Conservation (phyloP, 2,888 invertebrate genomes). For the Crioceris asparagi region DNA sequence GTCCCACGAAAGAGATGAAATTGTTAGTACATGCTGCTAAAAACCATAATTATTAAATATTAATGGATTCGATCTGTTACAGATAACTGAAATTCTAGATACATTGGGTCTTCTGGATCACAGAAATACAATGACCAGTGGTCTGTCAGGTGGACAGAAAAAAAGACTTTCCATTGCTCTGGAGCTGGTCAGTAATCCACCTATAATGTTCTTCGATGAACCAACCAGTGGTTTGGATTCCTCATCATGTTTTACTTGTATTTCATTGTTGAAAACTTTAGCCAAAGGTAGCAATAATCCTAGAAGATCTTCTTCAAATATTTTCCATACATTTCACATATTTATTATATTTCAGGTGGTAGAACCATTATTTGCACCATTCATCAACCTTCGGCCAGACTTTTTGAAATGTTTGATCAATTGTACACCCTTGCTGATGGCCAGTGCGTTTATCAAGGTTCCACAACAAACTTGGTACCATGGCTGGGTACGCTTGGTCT, state of each 20-base stretch:
- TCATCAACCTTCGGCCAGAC: constrained; percentile 91
- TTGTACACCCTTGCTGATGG: constrained; percentile 90
- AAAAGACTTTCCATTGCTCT: constrained; percentile 90
- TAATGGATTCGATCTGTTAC: constrained; percentile 3
- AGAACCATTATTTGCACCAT: constrained; percentile 92
- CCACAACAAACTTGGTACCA: constrained; percentile 72
- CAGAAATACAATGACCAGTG: constrained; percentile 79
- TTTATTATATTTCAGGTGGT: constrained; percentile 43
- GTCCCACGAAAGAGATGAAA: constrained; percentile 63
- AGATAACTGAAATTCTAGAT: constrained; percentile 89
- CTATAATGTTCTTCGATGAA: constrained; percentile 96
- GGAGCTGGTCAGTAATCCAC: constrained; percentile 92
- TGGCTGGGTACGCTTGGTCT: constrained; percentile 70
- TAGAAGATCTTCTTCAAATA: no score
- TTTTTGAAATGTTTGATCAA: constrained; percentile 95
- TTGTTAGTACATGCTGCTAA: constrained; percentile 52
- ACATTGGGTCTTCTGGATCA: constrained; percentile 81
- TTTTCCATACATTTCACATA: no score
- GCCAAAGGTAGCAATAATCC: constrained; percentile 51
- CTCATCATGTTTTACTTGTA: constrained; percentile 90
- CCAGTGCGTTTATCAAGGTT: constrained; percentile 90
- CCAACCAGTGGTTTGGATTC: constrained; percentile 95
- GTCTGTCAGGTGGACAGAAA: constrained; percentile 90
- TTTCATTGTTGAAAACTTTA: constrained; percentile 76
- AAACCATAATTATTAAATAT: neutral